Percentiles rank a stretch among this genome's conserved stretches.
Evolutionary conservation across 64 coral and sea anemone species (phyloP).

Genomic region (Stichodactyla helianthus): DNA sequence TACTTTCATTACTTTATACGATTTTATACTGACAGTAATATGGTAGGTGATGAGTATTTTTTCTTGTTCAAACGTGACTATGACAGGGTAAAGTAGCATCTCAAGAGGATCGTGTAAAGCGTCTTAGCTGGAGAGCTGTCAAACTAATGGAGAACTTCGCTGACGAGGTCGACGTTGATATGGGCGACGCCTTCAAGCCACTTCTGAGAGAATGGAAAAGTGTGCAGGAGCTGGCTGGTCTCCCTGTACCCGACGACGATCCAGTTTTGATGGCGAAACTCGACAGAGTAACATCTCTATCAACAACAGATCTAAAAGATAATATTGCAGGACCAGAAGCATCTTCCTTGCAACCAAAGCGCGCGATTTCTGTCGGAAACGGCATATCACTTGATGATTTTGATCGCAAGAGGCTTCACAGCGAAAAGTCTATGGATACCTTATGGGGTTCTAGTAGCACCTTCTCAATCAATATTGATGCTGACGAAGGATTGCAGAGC

Average conservation of each 20-base stretch:
- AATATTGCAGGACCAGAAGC: conserved; percentile 23
- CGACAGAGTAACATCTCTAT: conserved; percentile 11
- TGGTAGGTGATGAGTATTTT: too few relatives aligned
- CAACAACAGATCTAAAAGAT: conserved; percentile 2
- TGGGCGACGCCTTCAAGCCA: conserved; percentile 75
- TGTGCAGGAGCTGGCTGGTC: conserved; percentile 74
- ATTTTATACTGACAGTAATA: too few relatives aligned
- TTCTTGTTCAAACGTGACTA: too few relatives aligned
- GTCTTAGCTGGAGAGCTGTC: conserved; percentile 61
- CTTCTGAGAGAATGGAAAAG: conserved; percentile 80
- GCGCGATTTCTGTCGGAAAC: conserved; percentile 43
- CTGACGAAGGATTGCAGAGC: conserved; percentile 44
- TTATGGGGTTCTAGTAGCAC: conserved; percentile 82
- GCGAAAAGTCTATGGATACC: conserved; percentile 78
- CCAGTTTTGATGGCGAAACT: conserved; percentile 52
- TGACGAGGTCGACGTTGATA: conserved; percentile 73
- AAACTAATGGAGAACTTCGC: conserved; percentile 80
- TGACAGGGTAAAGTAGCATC: conserved; percentile 61
- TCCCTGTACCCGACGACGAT: conserved; percentile 37
- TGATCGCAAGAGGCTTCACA: conserved; percentile 44
- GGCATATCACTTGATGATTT: conserved; percentile 58
- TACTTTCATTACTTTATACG: too few relatives aligned
- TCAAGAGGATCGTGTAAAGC: conserved; percentile 61
- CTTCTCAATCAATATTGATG: conserved; percentile 80
- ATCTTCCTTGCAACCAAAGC: neutral